Evolutionary conservation across 2,113 vertebrate genomes (phyloP).

Genomic region (Tragelaphus imberbis): DNA sequence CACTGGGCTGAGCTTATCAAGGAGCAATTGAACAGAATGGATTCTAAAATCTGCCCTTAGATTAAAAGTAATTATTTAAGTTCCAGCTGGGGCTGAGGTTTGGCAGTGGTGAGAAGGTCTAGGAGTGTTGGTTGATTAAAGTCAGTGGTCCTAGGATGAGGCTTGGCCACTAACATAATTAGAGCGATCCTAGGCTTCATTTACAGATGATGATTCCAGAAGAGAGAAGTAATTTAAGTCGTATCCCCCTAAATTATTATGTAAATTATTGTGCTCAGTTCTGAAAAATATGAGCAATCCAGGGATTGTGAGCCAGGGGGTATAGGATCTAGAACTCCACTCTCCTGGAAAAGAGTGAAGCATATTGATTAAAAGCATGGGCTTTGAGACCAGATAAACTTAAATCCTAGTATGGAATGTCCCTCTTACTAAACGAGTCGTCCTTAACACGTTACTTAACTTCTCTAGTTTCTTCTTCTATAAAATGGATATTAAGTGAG

Average conservation of each 20-base stretch:
- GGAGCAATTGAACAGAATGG: not conserved
- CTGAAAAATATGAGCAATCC: not conserved
- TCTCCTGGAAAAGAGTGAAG: not conserved
- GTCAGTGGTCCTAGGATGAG: not conserved
- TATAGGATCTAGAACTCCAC: not conserved
- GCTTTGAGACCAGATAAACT: not conserved
- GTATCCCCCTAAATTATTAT: not conserved
- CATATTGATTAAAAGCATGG: not conserved
- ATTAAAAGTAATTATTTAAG: not conserved
- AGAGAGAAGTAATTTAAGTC: not conserved
- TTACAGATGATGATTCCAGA: not conserved
- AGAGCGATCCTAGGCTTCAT: not conserved
- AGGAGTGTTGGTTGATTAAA: not conserved
- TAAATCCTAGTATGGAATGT: not conserved
- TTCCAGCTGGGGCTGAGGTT: not conserved
- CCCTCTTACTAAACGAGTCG: not conserved
- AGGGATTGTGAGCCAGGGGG: not conserved
- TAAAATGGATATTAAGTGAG: not conserved
- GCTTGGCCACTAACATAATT: not conserved
- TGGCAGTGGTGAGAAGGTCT: not conserved
- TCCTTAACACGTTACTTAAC: not conserved
- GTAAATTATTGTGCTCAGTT: not conserved
- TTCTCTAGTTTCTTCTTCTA: not conserved
- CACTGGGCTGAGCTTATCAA: not conserved
- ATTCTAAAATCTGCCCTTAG: not conserved